Evolutionary conservation across 2,797 vertebrate species (phyloP).

Genomic region (Sitta carolinensis): DNA sequence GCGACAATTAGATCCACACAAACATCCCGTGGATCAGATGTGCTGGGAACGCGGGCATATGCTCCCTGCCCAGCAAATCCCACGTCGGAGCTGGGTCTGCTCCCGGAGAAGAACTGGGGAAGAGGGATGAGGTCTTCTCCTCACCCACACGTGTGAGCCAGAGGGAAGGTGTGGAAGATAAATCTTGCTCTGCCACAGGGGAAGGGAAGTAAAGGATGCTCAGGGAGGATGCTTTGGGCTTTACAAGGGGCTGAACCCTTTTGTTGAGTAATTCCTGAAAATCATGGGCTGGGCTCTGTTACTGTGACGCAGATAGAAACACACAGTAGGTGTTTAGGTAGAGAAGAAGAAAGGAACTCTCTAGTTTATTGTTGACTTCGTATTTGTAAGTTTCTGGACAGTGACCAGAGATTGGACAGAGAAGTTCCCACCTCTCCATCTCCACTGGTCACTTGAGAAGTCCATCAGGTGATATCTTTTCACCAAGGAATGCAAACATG

Average conservation of each 20-base stretch:
- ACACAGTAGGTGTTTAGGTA: too few relatives aligned
- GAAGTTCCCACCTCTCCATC: too few relatives aligned
- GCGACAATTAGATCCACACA: constrained; percentile 57
- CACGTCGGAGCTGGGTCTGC: neutral
- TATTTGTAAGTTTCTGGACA: too few relatives aligned
- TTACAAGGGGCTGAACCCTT: neutral
- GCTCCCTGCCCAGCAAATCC: constrained; percentile 19
- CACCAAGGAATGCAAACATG: too few relatives aligned
- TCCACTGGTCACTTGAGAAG: too few relatives aligned
- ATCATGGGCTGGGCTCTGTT: too few relatives aligned
- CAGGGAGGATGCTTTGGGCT: neutral
- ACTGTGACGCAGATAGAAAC: too few relatives aligned
- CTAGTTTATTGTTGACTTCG: too few relatives aligned
- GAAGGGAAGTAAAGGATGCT: neutral
- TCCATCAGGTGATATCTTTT: too few relatives aligned
- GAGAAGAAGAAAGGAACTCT: too few relatives aligned
- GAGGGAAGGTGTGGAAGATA: neutral
- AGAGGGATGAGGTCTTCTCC: neutral
- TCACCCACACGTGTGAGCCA: neutral
- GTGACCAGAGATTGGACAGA: too few relatives aligned
- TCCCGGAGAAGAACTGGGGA: neutral
- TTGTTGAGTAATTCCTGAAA: neutral
- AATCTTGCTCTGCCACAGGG: neutral
- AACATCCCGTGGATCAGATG: neutral
- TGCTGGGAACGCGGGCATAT: neutral